Evolutionary conservation across 2,113 vertebrate species (phyloP), one percentile per base, ranked within the genome.

Genomic region (Aix galericulata): DNA sequence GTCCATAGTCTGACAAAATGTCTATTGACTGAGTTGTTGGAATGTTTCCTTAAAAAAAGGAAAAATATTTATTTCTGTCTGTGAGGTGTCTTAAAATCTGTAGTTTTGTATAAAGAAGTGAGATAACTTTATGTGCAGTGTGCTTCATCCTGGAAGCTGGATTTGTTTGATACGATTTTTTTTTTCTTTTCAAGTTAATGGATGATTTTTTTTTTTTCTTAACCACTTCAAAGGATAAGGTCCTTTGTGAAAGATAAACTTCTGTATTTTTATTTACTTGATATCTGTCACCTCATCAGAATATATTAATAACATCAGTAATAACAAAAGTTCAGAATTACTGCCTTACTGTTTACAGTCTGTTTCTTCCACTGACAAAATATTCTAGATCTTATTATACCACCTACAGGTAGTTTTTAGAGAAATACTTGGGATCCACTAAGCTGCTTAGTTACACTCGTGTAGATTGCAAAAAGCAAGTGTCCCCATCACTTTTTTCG

Each of bases 311-410:
- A 73, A 76, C 21, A 86, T 31, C 52, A 76, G 56, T 10, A 79
- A 23, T 17, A 71, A 50, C 5, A 40, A 27, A 85, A 81, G 38
- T 50, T 20, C 18, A 59, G 94, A 88, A 86, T 68, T 38, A 17
- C 18, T 81, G 21, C 13, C 44, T 81, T 77, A 17, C 42, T 88
- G 13, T 82, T 93, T 77, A 85, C 25, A 82, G 25, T 55, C 73
- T 55, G n/a, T 21, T 82, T 86, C 79, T 94, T 52, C 38, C 56
- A 90, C 32, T 84, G 42, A 44, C 13, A 92, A 97, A 86, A 82
- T 86, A 94, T 93, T 96, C 46, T 40, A 95, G 88, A 97, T 95
- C 88, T 92, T 95, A 86, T 90, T 95, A 95, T 96, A 95, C 95
- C 94, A 95, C 94, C 96, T 96, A 95, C 94, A 96, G 95, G 94